Base-by-base conservation (phyloP, 2,888 invertebrate genomes). In the Nomada ruficornis region DNA sequence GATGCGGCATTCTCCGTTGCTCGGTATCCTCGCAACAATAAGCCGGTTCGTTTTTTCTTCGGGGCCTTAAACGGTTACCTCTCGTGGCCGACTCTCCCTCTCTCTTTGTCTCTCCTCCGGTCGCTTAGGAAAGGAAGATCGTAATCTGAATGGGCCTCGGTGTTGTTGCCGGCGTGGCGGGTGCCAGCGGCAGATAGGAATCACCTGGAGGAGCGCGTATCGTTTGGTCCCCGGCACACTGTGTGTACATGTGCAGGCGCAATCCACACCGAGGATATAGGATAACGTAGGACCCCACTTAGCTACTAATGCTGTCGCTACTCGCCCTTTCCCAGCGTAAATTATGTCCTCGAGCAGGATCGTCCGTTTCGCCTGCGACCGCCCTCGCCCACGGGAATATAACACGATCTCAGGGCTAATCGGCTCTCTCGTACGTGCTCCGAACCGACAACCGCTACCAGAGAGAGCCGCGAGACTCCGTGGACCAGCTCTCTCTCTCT, bases 281-380 rank as follows among this genome's bases (percentile, higher is more conserved):
- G 89, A 92, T 93, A 92, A 92, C 90, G 91, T 90, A 91, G 91
- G 91, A 88, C 87, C 91, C 93, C 92, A 93, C 92, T 93, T 93
- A 92, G 90, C 92, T 90, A 91, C 93, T 93, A 93, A 93, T 92
- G 91, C 91, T 92, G 92, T 93, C 92, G 91, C 91, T 92, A 92
- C 91, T 89, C 91, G 90, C 90, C 90, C 90, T 89, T 90, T 88
- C 86, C 83, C 85, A 86, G 87, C 85, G 90, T 92, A 92, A 92
- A 91, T 91, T 92, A 92, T 92, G 90, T 90, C 89, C 90, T 88
- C 88, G 84, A 75, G 77, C 83, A 86, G 87, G 81, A 90, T 86
- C 88, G 89, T 89, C 84, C 87, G 89, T 86, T 89, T 89, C 62
- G 81, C 75, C 83, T 81, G 78, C 79, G 75, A 62, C 79, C 77